These are phyloP conservation scores for Calyptommatus sinebrachiatus DNA, from an alignment of 2,113 vertebrate species.

Conservation along the genomic window DNA sequence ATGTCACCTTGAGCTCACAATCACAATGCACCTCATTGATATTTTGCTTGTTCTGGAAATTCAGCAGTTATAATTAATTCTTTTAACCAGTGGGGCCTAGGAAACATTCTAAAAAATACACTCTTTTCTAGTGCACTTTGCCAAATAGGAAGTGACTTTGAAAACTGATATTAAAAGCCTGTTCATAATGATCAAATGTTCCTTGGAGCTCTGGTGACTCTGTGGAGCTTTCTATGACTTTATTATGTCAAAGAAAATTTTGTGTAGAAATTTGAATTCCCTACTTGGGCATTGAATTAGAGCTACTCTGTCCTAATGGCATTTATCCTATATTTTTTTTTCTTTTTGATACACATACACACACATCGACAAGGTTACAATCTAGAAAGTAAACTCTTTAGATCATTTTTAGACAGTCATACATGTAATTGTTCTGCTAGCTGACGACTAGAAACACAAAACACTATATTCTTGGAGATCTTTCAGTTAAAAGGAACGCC, in stretches of 20 bases:
- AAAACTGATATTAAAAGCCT: neutral
- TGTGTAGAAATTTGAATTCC: neutral
- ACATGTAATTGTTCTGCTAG: too few species aligned
- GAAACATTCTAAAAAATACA: neutral
- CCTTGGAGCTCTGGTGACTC: neutral
- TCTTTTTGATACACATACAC: too few species aligned
- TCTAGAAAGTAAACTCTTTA: too few species aligned
- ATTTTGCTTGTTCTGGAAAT: neutral
- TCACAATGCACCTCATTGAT: neutral
- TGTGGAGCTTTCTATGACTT: neutral
- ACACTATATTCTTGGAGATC: too few species aligned
- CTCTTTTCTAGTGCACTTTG: rapidly evolving
- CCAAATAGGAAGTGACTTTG: neutral
- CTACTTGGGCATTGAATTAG: neutral
- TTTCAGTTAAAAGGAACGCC: too few species aligned
- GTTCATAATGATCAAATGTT: neutral
- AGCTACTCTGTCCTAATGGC: neutral
- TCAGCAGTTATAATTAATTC: neutral
- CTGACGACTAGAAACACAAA: too few species aligned
- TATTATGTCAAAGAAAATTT: neutral
- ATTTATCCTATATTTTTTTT: too few species aligned
- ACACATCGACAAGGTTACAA: too few species aligned
- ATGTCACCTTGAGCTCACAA: neutral
- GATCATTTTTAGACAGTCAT: too few species aligned
- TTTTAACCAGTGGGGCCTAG: neutral